Evolutionary conservation across 2,113 vertebrate genomes (phyloP), one percentile per base, ranked within the genome.

Genomic region (Indicator maculatus): DNA sequence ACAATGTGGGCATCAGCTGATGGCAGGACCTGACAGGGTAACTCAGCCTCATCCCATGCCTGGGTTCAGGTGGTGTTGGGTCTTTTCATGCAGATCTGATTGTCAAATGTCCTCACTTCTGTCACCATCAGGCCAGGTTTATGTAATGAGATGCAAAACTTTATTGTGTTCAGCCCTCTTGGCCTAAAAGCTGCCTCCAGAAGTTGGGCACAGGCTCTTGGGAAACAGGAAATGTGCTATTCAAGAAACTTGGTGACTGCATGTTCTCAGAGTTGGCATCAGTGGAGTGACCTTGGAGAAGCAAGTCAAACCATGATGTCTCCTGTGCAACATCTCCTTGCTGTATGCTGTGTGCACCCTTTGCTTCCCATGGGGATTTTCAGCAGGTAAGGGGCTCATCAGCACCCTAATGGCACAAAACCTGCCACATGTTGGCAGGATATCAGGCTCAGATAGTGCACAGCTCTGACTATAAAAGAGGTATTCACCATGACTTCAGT

Each of bases 1-100:
- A 41, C 1, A 58, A 74, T 63, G 89, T 60, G 75, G 77, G 80
- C 82, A 30, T 65, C 83, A 74, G 69, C 73, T 93, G 38, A 12
- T 80, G 83, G 85, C 88, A 74, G 61, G 44, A 85, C 10, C 72
- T 93, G 91, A 41, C 69, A 73, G 88, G 86, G 61, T 77, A 90
- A 86, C 86, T 91, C 94, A 88, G 58, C 80, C 78, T 69, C 6
- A 72, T 60, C 89, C 85, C n/a, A 1, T 53, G 91, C 65, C 83
- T 81, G 76, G 18, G 63, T 77, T 55, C 39, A 50, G 76, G 20
- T 33, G 2, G 71, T 8, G 1, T 36, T 74, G 83, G 89, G 88
- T 64, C 75, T 74, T 67, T 58, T 39, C 2, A 0, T 39, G 80
- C 0, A 0, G 85, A 93, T 83, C 85, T 45, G 88, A 36, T 93